Conservation (phyloP, 2,113 vertebrate genomes). For the Scomber scombrus region DNA sequence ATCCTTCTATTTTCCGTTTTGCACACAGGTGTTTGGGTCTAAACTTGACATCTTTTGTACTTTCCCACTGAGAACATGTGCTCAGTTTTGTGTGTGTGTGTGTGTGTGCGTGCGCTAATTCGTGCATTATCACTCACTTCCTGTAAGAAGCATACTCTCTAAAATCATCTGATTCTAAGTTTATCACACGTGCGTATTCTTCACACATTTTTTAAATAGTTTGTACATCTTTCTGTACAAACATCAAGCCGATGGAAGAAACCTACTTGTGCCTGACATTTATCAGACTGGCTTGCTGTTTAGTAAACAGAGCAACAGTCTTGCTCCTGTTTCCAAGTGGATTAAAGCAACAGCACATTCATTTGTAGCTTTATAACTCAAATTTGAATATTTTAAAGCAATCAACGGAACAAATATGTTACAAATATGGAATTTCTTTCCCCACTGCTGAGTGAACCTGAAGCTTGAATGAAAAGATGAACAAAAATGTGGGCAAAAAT, state of each 20-base stretch:
- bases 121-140: too few relatives aligned
- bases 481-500: too few relatives aligned
- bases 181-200: too few relatives aligned
- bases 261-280: not conserved
- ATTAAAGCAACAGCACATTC: not conserved
- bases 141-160: too few relatives aligned
- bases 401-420: not conserved
- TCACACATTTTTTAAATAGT: too few relatives aligned
- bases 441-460: not conserved
- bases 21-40: too few relatives aligned
- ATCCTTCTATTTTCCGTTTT: too few relatives aligned
- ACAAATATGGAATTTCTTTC: too few relatives aligned
- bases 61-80: too few relatives aligned
- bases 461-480: not conserved
- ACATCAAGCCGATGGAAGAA: not conserved
- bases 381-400: not conserved
- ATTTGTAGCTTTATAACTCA: not conserved
- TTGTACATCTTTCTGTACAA: not conserved
- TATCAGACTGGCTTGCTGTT: conserved; percentile 7
- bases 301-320: not conserved
- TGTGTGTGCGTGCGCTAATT: not conserved
- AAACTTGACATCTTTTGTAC: too few relatives aligned
- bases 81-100: not conserved
- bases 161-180: too few relatives aligned
- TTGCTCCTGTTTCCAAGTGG: not conserved